phyloP scores from a whole-genome alignment of 2,113 vertebrate species.

The Coryphaenoides rupestris region DNA sequence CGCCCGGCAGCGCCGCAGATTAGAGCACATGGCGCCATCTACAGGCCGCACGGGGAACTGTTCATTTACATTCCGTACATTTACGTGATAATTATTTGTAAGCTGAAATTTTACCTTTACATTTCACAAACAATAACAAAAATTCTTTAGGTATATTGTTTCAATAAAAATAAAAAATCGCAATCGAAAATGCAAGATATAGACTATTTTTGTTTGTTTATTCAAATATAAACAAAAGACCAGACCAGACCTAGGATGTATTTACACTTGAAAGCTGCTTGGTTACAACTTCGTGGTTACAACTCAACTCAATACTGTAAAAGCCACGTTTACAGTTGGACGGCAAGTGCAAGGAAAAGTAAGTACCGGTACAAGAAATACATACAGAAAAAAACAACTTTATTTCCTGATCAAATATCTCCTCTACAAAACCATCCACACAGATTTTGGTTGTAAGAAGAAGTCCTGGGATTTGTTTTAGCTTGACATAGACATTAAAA shows the following conservation, averaged over 20 bases:
- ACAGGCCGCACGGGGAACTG: slow-evolving; percentile 30
- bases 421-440: neutral
- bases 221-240: slow-evolving; percentile 16
- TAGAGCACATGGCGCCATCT: slow-evolving; percentile 45
- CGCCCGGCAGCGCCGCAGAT: neutral
- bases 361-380: too few relatives aligned
- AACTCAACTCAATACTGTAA: neutral
- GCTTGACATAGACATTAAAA: neutral
- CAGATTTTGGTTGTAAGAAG: neutral
- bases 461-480: neutral
- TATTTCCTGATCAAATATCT: neutral
- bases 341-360: too few relatives aligned
- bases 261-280: slow-evolving; percentile 16
- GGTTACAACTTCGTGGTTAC: neutral
- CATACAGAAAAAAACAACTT: too few relatives aligned
- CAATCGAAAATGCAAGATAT: neutral
- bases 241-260: too few relatives aligned
- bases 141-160: neutral
- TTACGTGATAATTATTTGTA: too few relatives aligned
- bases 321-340: neutral
- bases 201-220: neutral
- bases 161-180: neutral
- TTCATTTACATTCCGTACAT: too few relatives aligned
- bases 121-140: neutral
- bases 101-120: neutral